Conservation (phyloP, 2,888 invertebrate genomes). For the Dioctria linearis region DNA sequence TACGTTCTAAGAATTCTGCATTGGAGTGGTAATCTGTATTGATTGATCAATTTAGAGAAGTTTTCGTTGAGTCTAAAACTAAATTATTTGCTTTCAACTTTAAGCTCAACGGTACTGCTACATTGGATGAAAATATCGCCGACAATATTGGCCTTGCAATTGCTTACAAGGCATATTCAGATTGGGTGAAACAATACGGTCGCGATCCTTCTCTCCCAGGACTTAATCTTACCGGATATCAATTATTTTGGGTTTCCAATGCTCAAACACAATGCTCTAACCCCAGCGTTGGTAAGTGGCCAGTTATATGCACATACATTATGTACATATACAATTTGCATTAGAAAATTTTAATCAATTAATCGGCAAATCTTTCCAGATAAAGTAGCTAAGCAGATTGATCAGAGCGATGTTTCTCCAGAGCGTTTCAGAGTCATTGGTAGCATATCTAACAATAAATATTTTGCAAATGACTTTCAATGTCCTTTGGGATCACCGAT, state of each 20-base stretch:
- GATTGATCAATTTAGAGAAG: no score
- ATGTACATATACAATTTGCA: neutral
- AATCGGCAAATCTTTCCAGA: neutral
- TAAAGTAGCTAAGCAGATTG: conserved; percentile 5
- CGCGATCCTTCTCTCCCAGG: conserved; percentile 49
- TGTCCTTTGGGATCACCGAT: conserved; percentile 22
- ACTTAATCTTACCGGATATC: conserved; percentile 38
- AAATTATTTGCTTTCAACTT: neutral
- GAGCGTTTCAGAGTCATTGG: conserved; percentile 50
- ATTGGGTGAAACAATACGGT: conserved; percentile 44
- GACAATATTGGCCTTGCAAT: conserved; percentile 54
- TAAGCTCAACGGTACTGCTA: conserved; percentile 52
- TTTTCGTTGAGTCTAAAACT: no score
- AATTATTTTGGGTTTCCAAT: conserved; percentile 54
- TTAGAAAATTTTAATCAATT: neutral
- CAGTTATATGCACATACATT: neutral
- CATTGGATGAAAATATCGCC: conserved; percentile 56
- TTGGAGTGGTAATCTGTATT: no score
- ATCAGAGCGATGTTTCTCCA: conserved; percentile 17
- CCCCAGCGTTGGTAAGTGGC: conserved; percentile 31
- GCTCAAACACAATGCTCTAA: conserved; percentile 52
- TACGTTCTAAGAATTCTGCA: no score
- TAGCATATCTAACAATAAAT: conserved; percentile 22
- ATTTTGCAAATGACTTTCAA: conserved; percentile 41
- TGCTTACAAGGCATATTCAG: conserved; percentile 53